Evolutionary conservation across 2,113 vertebrate genomes (phyloP).

Genomic region (Hippoglossus stenolepis): DNA sequence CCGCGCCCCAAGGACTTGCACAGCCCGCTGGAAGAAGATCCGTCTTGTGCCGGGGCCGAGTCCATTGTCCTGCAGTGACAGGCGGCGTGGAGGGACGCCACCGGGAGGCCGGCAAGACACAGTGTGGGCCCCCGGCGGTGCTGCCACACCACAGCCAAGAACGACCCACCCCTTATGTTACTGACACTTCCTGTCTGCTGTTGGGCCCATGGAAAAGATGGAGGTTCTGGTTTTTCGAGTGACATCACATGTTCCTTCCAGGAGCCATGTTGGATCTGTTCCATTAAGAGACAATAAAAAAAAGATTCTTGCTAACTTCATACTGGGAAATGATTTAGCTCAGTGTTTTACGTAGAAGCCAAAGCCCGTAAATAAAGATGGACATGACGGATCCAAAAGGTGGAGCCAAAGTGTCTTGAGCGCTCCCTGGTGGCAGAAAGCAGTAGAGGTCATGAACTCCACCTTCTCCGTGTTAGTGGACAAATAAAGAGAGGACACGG

Average conservation of each 20-base stretch:
- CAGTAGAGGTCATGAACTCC: too few relatives aligned
- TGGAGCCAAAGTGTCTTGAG: too few relatives aligned
- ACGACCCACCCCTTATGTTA: conserved; percentile 21
- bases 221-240: conserved; percentile 19
- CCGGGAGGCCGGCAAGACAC: conserved; percentile 50
- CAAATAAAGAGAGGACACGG: too few relatives aligned
- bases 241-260: background rate
- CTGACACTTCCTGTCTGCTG: conserved; percentile 47
- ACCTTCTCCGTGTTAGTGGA: too few relatives aligned
- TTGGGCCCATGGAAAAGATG: background rate
- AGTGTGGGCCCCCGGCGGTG: conserved; percentile 20
- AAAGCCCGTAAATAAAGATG: too few relatives aligned
- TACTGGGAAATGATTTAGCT: too few relatives aligned
- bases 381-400: too few relatives aligned
- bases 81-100: conserved; percentile 47
- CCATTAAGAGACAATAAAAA: too few relatives aligned
- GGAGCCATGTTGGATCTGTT: background rate
- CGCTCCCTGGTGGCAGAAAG: too few relatives aligned
- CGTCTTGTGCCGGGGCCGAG: conserved; percentile 11
- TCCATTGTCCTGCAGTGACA: conserved; percentile 64
- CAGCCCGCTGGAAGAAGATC: conserved; percentile 42
- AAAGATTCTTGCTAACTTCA: too few relatives aligned
- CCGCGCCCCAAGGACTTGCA: conserved; percentile 56
- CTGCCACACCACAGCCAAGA: conserved; percentile 36
- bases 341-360: too few relatives aligned